Conservation (phyloP, 2,113 vertebrate genomes). For the Macquaria ambigua region DNA sequence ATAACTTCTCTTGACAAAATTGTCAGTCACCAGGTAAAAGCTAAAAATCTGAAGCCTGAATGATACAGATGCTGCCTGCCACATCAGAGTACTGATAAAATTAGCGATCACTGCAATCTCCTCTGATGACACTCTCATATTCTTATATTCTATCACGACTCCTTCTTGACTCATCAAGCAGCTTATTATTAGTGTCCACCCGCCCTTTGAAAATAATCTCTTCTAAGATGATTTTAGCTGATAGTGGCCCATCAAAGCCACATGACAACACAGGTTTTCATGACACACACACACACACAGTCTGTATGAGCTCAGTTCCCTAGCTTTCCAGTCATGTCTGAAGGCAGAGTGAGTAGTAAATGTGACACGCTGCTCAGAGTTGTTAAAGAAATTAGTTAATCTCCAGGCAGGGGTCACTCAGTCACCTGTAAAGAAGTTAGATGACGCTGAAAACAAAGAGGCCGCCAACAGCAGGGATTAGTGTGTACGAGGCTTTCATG, state of each 20-base stretch:
- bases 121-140: not conserved
- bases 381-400: conserved; percentile 88
- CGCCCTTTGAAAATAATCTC: not conserved
- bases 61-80: not conserved
- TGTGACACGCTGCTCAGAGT: conserved; percentile 71
- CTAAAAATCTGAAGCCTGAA: not conserved
- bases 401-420: conserved; percentile 78
- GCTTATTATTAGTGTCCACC: not conserved
- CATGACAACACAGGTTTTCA: conserved; percentile 15
- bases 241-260: conserved; percentile 27
- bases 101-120: not conserved
- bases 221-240: not conserved
- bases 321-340: conserved; percentile 29
- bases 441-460: conserved; percentile 66
- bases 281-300: conserved; percentile 3
- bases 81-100: not conserved
- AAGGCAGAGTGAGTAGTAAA: conserved; percentile 63
- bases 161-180: not conserved
- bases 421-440: conserved; percentile 74
- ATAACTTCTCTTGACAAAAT: not conserved
- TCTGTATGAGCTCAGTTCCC: conserved; percentile 10
- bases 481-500: conserved; percentile 47
- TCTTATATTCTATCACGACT: not conserved
- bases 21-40: no score
- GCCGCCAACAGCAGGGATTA: conserved; percentile 76